Conservation (phyloP, 2,888 invertebrate genomes). For the Ormyrus labotus region DNA sequence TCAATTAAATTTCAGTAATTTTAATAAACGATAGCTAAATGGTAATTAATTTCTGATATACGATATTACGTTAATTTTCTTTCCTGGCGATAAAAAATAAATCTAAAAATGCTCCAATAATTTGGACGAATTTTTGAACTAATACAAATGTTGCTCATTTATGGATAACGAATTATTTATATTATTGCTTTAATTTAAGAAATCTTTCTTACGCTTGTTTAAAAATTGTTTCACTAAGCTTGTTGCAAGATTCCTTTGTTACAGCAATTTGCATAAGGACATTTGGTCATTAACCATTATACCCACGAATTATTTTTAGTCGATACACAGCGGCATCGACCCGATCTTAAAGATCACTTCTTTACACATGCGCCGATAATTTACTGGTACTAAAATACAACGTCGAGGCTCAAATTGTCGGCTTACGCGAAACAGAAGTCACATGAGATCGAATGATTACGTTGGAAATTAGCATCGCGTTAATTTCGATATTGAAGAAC, state of each 20-base stretch:
- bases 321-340: not conserved
- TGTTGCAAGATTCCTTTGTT: not conserved
- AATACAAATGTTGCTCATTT: too few relatives aligned
- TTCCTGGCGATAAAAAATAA: too few relatives aligned
- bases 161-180: too few relatives aligned
- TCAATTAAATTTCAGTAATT: too few relatives aligned
- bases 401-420: not conserved
- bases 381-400: slow-evolving; percentile 5
- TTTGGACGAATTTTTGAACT: too few relatives aligned
- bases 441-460: slow-evolving; percentile 34
- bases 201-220: not conserved
- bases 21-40: too few relatives aligned
- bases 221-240: not conserved
- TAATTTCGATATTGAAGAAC: not conserved
- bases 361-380: slow-evolving; percentile 20
- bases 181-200: too few relatives aligned
- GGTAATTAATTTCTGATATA: too few relatives aligned
- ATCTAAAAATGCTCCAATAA: too few relatives aligned
- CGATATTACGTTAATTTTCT: too few relatives aligned
- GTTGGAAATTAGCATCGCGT: slow-evolving; percentile 21
- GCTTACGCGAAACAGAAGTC: slow-evolving; percentile 12
- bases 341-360: not conserved
- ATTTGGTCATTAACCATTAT: not conserved
- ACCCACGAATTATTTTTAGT: slow-evolving; percentile 3
- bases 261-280: not conserved